These are phyloP conservation scores for Aphelinus certus DNA, from an alignment of 1,140 invertebrate species.

Conservation along the genomic window DNA sequence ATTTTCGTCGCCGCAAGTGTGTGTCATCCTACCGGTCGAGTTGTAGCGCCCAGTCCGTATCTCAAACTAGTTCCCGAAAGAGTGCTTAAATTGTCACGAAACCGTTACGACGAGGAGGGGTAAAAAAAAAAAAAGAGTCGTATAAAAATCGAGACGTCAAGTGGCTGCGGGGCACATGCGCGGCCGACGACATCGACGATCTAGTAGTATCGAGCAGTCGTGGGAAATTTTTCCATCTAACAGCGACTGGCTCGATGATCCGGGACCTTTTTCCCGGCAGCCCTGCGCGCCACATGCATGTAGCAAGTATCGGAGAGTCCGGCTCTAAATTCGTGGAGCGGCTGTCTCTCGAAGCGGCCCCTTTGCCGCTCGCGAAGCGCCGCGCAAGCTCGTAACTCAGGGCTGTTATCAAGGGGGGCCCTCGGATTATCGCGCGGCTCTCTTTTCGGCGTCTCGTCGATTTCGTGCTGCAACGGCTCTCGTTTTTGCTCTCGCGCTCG, in stretches of 20 bases:
- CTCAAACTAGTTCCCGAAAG: no score
- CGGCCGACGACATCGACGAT: no score
- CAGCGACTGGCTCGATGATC: neutral
- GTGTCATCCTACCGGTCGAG: no score
- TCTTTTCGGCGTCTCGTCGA: constrained; percentile 12
- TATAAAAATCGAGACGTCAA: no score
- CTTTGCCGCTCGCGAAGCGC: neutral
- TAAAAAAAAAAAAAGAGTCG: no score
- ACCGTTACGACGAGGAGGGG: no score
- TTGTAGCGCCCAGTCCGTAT: no score
- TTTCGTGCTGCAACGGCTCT: constrained; percentile 14
- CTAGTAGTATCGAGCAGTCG: no score
- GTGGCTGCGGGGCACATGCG: no score
- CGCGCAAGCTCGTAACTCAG: constrained; percentile 35
- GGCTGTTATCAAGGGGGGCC: constrained; percentile 18
- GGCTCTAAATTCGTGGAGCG: constrained; percentile 5
- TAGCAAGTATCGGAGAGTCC: no score
- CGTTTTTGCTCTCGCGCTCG: constrained; percentile 2
- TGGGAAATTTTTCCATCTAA: neutral
- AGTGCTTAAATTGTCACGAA: no score
- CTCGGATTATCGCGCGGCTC: constrained; percentile 7
- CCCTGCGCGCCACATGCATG: neutral
- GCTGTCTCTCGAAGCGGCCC: neutral
- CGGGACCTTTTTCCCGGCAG: constrained; percentile 12
- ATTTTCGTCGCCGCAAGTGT: no score